A percentile compares a stretch with the other conserved stretches of the same genome.
These are phyloP conservation scores for Phaethon lepturus DNA, from an alignment of 2,113 vertebrate genomes.

Conservation along the genomic window DNA sequence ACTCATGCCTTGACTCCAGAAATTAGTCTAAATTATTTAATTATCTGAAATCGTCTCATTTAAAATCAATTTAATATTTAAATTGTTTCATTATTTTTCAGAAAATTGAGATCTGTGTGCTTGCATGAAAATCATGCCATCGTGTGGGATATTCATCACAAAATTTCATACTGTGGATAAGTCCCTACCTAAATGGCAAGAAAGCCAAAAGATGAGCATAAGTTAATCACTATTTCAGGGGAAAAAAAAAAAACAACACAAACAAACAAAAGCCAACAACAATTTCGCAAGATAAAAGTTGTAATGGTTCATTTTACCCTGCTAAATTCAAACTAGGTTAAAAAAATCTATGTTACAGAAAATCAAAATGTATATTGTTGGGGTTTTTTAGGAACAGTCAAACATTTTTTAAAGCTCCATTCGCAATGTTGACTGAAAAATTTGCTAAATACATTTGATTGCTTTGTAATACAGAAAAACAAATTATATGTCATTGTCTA, in stretches of 20 bases:
- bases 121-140: neutral
- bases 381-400: neutral
- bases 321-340: neutral
- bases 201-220: neutral
- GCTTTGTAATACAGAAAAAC: neutral
- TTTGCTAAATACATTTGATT: neutral
- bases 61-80: neutral
- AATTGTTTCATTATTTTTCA: neutral
- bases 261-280: neutral
- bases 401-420: neutral
- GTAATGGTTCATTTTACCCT: neutral
- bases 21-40: neutral
- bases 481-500: neutral
- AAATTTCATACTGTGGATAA: neutral
- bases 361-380: neutral
- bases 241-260: neutral
- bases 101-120: neutral
- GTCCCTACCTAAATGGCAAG: neutral
- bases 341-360: neutral
- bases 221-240: neutral
- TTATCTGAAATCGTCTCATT: neutral
- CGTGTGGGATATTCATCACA: neutral
- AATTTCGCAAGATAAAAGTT: neutral
- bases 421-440: neutral
- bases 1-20: neutral